Conservation (phyloP, 2,113 vertebrate species). For the Oreochromis spilurus region DNA sequence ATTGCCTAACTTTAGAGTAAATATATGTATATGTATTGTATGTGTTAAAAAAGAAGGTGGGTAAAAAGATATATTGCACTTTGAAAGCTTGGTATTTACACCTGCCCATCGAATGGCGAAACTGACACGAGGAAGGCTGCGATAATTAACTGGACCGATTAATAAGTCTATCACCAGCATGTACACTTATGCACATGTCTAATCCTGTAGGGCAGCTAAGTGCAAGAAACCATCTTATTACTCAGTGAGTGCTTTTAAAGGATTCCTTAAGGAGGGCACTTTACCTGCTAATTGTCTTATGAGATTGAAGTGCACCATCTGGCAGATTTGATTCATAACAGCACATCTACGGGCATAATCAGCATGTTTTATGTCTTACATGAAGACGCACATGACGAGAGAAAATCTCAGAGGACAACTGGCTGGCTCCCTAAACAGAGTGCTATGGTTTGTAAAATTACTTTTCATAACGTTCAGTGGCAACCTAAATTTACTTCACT, state of each 20-base stretch:
- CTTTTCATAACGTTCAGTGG: not conserved
- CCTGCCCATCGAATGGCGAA: not conserved
- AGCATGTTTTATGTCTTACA: not conserved
- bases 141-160: not conserved
- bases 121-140: not conserved
- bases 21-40: not conserved
- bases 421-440: not conserved
- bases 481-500: not conserved
- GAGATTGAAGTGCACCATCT: slow-evolving; percentile 41
- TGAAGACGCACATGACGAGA: not conserved
- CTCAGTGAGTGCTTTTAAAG: slow-evolving; percentile 54
- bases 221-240: slow-evolving; percentile 3
- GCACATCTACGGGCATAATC: slow-evolving; percentile 21
- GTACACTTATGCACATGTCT: not conserved
- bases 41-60: not conserved
- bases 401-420: not conserved
- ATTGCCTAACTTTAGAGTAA: not conserved
- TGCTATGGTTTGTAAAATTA: not conserved
- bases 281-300: slow-evolving; percentile 52
- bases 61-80: not conserved
- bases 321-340: slow-evolving; percentile 45
- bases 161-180: not conserved
- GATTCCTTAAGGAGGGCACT: slow-evolving; percentile 17
- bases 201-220: not conserved
- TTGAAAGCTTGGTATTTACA: not conserved